These are phyloP conservation scores for Polietes domitor DNA, from an alignment of 2,888 invertebrate species.

Conservation along the genomic window DNA sequence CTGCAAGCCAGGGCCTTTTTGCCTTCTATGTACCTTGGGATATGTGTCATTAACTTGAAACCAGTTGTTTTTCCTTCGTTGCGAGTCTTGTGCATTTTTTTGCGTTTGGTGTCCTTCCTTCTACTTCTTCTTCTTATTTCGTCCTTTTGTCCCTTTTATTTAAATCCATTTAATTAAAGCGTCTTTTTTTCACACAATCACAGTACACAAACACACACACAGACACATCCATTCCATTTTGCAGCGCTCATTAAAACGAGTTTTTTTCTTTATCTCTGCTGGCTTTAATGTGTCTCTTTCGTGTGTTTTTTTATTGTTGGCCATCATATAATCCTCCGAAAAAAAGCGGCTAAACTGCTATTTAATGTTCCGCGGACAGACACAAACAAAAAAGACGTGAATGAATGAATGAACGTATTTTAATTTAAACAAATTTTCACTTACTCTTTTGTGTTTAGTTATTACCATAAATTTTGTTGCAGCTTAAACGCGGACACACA, in stretches of 20 bases:
- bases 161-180: slow-evolving; percentile 56
- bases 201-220: neutral
- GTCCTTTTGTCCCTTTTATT: slow-evolving; percentile 23
- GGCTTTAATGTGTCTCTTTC: slow-evolving; percentile 21
- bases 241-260: slow-evolving; percentile 9
- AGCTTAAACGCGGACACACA: neutral
- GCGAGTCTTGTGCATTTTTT: neutral
- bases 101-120: neutral
- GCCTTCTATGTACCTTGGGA: neutral
- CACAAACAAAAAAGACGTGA: neutral
- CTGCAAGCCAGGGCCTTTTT: neutral
- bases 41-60: slow-evolving; percentile 8
- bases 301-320: slow-evolving; percentile 5
- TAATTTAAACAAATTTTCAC: slow-evolving; percentile 52
- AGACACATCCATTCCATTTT: neutral
- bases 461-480: slow-evolving; percentile 33
- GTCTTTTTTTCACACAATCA: too few relatives aligned
- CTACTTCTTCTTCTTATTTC: neutral
- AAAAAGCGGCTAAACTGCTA: slow-evolving; percentile 43
- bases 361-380: slow-evolving; percentile 35
- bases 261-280: neutral
- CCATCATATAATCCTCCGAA: slow-evolving; percentile 20
- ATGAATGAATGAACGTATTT: slow-evolving; percentile 28
- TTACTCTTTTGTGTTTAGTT: slow-evolving; percentile 42
- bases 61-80: neutral